Evolutionary conservation across 2,888 invertebrate genomes (phyloP).

Genomic region (Exephanes ischioxanthus): DNA sequence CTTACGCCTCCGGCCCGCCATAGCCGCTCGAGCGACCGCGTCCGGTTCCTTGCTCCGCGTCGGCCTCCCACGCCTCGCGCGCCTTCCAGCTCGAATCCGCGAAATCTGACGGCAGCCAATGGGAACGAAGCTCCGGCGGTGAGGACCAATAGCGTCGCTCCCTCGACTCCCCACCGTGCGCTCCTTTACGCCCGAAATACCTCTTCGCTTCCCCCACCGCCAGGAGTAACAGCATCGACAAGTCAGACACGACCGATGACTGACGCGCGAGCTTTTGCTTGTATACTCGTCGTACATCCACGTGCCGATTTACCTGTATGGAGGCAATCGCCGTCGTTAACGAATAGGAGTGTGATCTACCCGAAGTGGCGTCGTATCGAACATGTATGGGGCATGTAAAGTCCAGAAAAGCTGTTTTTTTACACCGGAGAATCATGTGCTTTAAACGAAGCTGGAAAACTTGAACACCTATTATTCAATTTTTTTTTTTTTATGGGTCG

Average conservation of each 20-base stretch:
- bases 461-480: background rate
- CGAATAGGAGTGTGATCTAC: background rate
- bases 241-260: conserved; percentile 57
- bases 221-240: conserved; percentile 58
- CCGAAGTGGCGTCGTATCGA: background rate
- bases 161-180: conserved; percentile 59
- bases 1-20: conserved; percentile 43
- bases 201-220: conserved; percentile 14
- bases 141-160: conserved; percentile 61
- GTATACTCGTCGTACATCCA: conserved; percentile 10
- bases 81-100: conserved; percentile 60
- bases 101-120: conserved; percentile 57
- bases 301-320: conserved; percentile 12
- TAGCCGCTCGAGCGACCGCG: conserved; percentile 30
- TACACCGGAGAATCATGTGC: background rate
- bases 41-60: conserved; percentile 38
- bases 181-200: conserved; percentile 38
- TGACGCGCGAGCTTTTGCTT: conserved; percentile 51
- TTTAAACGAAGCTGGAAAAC: background rate
- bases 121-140: conserved; percentile 34
- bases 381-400: background rate
- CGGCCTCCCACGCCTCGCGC: conserved; percentile 66
- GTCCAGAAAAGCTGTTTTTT: background rate
- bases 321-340: background rate
- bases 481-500: background rate